These are phyloP conservation scores for Volucella zonaria DNA, from an alignment of 2,888 invertebrate genomes.

Conservation along the genomic window DNA sequence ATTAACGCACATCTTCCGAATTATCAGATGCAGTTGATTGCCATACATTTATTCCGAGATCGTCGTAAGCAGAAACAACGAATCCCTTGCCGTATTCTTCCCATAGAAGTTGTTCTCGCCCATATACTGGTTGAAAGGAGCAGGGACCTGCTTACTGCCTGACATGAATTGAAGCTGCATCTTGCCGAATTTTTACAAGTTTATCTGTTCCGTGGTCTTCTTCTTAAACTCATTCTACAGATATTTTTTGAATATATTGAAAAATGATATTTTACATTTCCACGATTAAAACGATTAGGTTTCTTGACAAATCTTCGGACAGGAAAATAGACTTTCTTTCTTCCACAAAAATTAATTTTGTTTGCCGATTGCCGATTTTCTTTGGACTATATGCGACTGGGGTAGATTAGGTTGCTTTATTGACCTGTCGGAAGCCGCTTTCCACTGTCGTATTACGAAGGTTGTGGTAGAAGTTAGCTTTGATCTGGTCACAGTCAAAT, in stretches of 20 bases:
- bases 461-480: too few species aligned
- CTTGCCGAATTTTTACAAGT: constrained; percentile 29
- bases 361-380: constrained; percentile 78
- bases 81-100: constrained; percentile 94
- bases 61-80: constrained; percentile 93
- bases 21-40: constrained; percentile 87
- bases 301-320: constrained; percentile 31
- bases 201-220: not conserved
- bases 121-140: constrained; percentile 88
- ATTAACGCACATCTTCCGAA: constrained; percentile 89
- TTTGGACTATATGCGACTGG: too few species aligned
- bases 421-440: too few species aligned
- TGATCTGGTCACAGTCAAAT: too few species aligned
- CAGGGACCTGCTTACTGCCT: constrained; percentile 82
- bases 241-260: too few species aligned
- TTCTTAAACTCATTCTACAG: not conserved
- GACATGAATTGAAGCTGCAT: constrained; percentile 80
- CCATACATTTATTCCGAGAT: constrained; percentile 91
- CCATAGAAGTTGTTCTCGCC: constrained; percentile 91
- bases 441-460: too few species aligned
- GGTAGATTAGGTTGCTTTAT: too few species aligned
- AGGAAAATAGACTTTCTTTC: not conserved
- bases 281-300: constrained; percentile 28
- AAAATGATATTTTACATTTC: constrained; percentile 1
- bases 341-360: constrained; percentile 18